Evolutionary conservation across 2,888 invertebrate species (phyloP).

Genomic region (Schizotus pectinicornis): DNA sequence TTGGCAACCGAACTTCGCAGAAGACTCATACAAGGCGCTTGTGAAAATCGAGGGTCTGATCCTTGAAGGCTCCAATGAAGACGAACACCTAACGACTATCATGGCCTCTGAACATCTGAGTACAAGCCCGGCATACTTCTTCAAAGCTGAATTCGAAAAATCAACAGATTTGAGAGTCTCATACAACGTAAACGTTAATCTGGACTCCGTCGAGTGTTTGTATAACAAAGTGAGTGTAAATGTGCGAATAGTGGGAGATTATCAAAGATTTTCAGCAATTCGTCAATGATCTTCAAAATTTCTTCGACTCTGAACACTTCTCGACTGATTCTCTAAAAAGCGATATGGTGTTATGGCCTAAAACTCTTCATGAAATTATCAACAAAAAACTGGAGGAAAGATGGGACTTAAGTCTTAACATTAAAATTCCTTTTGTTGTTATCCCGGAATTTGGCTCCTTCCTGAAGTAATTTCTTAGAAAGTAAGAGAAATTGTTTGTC

Average conservation of each 20-base stretch:
- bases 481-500: background rate
- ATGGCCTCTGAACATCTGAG: conserved; percentile 65
- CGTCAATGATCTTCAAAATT: conserved; percentile 41
- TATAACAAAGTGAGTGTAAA: conserved; percentile 72
- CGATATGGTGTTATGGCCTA: background rate
- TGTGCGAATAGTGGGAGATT: no score
- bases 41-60: conserved; percentile 73
- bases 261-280: conserved; percentile 39
- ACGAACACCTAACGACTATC: conserved; percentile 74
- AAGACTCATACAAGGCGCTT: conserved; percentile 42
- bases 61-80: conserved; percentile 73
- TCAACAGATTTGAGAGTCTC: conserved; percentile 70
- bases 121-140: conserved; percentile 71
- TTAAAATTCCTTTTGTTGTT: conserved; percentile 78
- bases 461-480: conserved; percentile 64
- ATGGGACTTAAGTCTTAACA: conserved; percentile 69
- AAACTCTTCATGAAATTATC: conserved; percentile 21
- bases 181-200: conserved; percentile 67
- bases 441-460: conserved; percentile 77
- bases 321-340: background rate
- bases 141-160: conserved; percentile 77
- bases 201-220: conserved; percentile 77
- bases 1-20: conserved; percentile 48
- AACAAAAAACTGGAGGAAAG: conserved; percentile 46
- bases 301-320: conserved; percentile 27